Conservation (phyloP, 2,888 invertebrate genomes). For the Mystacides longicornis region DNA sequence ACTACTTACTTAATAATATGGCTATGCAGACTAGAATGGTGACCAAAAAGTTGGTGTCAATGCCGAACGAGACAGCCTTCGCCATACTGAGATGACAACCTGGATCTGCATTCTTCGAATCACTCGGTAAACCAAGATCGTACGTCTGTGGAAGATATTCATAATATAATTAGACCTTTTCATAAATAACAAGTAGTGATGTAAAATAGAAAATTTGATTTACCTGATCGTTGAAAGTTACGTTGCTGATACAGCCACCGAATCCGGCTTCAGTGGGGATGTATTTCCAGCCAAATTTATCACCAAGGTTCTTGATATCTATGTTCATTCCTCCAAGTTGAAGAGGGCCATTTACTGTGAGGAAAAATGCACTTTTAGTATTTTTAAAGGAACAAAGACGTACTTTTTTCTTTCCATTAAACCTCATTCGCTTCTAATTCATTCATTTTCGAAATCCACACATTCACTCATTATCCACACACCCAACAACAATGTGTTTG, state of each 20-base stretch:
- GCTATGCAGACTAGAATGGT: conserved; percentile 85
- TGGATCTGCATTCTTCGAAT: conserved; percentile 61
- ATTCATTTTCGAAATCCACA: too few relatives aligned
- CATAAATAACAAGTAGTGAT: conserved; percentile 1
- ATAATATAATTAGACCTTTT: neutral
- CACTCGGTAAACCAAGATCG: conserved; percentile 77
- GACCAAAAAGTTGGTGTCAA: conserved; percentile 80
- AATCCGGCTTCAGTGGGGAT: conserved; percentile 66
- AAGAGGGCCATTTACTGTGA: conserved; percentile 71
- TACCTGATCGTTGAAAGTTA: conserved; percentile 74
- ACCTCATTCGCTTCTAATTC: too few relatives aligned
- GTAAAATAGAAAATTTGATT: conserved; percentile 27
- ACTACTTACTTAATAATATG: conserved; percentile 68
- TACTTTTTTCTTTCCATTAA: neutral
- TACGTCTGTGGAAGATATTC: conserved; percentile 57
- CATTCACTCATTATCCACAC: too few relatives aligned
- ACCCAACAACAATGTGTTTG: too few relatives aligned
- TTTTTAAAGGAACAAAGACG: neutral
- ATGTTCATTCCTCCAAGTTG: conserved; percentile 75
- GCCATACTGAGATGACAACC: conserved; percentile 68
- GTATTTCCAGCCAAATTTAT: conserved; percentile 60
- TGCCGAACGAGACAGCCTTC: conserved; percentile 73
- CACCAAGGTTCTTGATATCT: conserved; percentile 55
- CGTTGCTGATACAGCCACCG: conserved; percentile 84
- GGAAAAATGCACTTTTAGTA: too few relatives aligned